A percentile compares a stretch with the other conserved stretches of the same genome.
Conservation (phyloP, 2,113 vertebrate species). For the Ochotona princeps region DNA sequence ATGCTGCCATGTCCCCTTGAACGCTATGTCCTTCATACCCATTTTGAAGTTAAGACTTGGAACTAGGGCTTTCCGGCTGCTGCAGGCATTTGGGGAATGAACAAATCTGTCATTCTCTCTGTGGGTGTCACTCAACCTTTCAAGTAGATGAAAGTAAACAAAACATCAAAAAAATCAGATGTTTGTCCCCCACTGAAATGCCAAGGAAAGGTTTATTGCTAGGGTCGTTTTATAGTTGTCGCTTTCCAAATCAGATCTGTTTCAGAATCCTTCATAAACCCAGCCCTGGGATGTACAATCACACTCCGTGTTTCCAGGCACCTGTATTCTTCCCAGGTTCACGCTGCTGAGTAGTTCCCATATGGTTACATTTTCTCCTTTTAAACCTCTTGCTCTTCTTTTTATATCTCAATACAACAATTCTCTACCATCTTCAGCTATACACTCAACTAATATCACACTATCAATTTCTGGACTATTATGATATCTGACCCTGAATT, state of each 20-base stretch:
- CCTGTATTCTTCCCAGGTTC: not conserved
- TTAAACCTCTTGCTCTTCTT: constrained; percentile 26
- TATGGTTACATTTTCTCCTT: constrained; percentile 30
- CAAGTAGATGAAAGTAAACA: too few relatives aligned
- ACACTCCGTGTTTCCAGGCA: not conserved
- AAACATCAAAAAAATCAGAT: not conserved
- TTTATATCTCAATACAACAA: constrained; percentile 50
- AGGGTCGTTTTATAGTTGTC: not conserved
- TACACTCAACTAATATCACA: constrained; percentile 54
- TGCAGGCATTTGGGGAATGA: too few relatives aligned
- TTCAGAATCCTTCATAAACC: constrained; percentile 42
- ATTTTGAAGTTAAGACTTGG: constrained; percentile 34
- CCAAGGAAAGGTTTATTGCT: not conserved
- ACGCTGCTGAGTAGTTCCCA: not conserved
- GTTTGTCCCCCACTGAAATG: constrained; percentile 21
- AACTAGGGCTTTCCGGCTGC: too few relatives aligned
- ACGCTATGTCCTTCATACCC: not conserved
- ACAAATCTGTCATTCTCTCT: too few relatives aligned
- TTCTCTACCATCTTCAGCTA: constrained; percentile 31
- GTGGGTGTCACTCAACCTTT: too few relatives aligned
- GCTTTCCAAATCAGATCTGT: not conserved
- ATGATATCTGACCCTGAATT: constrained; percentile 57
- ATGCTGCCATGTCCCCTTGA: not conserved
- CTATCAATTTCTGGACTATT: constrained; percentile 56
- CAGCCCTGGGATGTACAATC: not conserved